Conservation (phyloP, 2,888 invertebrate genomes). For the Polia nebulosa region DNA sequence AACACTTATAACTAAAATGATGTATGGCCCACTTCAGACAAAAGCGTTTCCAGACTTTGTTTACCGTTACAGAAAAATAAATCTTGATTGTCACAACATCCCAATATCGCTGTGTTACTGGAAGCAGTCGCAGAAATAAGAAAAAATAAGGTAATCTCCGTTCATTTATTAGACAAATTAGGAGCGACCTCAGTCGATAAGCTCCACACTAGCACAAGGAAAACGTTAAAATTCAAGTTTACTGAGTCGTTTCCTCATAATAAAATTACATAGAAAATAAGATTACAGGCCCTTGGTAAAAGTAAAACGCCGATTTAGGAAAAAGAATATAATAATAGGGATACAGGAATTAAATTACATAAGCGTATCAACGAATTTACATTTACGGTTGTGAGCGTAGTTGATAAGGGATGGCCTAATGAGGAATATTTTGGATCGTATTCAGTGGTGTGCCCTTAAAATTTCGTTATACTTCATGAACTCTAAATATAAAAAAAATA, state of each 20-base stretch:
- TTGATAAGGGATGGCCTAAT: background rate
- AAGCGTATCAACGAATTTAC: slow-evolving; percentile 3
- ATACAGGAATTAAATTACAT: slow-evolving; percentile 5
- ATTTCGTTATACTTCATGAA: background rate
- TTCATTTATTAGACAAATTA: slow-evolving; percentile 32
- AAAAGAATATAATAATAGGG: background rate
- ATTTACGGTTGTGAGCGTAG: background rate
- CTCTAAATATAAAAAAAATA: background rate
- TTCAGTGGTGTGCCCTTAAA: background rate
- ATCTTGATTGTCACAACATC: slow-evolving; percentile 42
- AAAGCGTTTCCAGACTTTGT: slow-evolving; percentile 8
- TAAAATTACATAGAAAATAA: slow-evolving; percentile 19
- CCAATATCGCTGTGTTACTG: slow-evolving; percentile 10
- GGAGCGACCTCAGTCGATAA: slow-evolving; percentile 17
- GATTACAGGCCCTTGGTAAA: slow-evolving; percentile 14
- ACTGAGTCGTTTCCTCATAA: slow-evolving; percentile 42
- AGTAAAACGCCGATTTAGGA: slow-evolving; percentile 1
- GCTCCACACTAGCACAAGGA: slow-evolving; percentile 8
- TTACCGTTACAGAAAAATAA: slow-evolving; percentile 28
- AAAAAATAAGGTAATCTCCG: slow-evolving; percentile 39
- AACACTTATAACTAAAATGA: slow-evolving; percentile 17
- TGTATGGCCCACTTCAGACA: slow-evolving; percentile 19
- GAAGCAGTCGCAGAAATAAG: slow-evolving; percentile 33
- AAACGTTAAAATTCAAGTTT: slow-evolving; percentile 14
- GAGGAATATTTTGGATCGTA: background rate